phyloP scores from a whole-genome alignment of 2,888 invertebrate genomes.

The Luperina nickerlii region DNA sequence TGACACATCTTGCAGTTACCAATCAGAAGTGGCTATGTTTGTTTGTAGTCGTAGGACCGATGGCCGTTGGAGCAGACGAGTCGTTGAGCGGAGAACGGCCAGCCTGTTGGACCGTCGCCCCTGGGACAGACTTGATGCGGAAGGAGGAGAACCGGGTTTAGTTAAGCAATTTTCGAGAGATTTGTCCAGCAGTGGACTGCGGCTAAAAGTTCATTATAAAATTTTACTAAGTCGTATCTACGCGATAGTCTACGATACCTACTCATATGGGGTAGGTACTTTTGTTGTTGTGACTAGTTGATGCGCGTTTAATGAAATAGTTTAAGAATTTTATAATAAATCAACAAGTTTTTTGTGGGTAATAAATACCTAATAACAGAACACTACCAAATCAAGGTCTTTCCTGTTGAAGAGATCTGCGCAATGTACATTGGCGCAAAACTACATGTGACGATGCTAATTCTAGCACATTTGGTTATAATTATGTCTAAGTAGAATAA shows the following conservation, averaged over 20 bases:
- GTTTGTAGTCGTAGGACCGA: neutral
- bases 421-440: constrained; percentile 36
- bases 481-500: neutral
- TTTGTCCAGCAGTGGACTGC: neutral
- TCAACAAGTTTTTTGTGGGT: constrained; percentile 4
- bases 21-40: neutral
- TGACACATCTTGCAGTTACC: neutral
- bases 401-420: constrained; percentile 43
- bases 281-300: too few relatives aligned
- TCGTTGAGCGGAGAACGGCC: neutral
- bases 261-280: too few relatives aligned
- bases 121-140: neutral
- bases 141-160: neutral
- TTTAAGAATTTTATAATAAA: neutral
- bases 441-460: constrained; percentile 2
- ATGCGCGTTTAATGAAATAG: neutral
- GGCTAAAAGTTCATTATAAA: neutral
- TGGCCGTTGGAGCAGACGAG: neutral
- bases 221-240: neutral
- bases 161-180: neutral
- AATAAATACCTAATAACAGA: neutral
- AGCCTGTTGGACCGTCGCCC: neutral
- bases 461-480: neutral
- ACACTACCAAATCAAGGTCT: constrained; percentile 40
- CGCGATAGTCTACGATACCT: too few relatives aligned